Percentiles rank a stretch among this genome's conserved stretches.
phyloP scores from a whole-genome alignment of 2,888 invertebrate genomes.

The Nycteola revayana region DNA sequence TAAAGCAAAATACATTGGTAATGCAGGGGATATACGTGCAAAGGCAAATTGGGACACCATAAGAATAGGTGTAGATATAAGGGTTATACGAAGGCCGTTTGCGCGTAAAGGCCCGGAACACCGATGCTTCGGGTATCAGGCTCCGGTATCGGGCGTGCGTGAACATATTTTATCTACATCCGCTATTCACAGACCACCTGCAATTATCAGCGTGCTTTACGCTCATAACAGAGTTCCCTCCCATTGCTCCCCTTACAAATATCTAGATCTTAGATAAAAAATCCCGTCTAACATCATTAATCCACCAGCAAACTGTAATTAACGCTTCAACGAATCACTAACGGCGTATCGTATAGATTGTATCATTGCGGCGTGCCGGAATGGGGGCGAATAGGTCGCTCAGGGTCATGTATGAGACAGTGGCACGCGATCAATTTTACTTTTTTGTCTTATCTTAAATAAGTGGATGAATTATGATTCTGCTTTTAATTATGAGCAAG shows the following conservation, averaged over 20 bases:
- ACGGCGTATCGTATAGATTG: constrained; percentile 50
- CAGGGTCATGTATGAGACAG: constrained; percentile 47
- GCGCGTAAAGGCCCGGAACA: constrained; percentile 50
- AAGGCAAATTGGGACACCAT: constrained; percentile 22
- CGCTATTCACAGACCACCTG: constrained; percentile 52
- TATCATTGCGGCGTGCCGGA: constrained; percentile 39
- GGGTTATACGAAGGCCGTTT: constrained; percentile 29
- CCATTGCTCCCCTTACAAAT: constrained; percentile 28
- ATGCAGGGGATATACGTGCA: no score
- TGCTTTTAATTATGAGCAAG: no score
- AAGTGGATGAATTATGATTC: neutral
- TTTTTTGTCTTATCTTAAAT: constrained; percentile 32
- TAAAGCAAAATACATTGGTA: no score
- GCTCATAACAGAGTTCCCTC: constrained; percentile 53
- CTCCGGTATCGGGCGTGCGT: constrained; percentile 68
- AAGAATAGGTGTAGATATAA: constrained; percentile 27
- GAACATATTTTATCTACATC: constrained; percentile 77
- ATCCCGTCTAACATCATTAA: constrained; percentile 62
- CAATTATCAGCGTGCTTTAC: constrained; percentile 72
- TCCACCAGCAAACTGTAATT: constrained; percentile 63
- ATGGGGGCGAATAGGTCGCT: constrained; percentile 45
- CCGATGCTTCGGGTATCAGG: constrained; percentile 36
- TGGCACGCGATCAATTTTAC: constrained; percentile 43
- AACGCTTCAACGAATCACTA: constrained; percentile 72
- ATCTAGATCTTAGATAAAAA: constrained; percentile 44